Base-by-base conservation (phyloP, 1,140 invertebrate genomes). In the Idris sp. region DNA sequence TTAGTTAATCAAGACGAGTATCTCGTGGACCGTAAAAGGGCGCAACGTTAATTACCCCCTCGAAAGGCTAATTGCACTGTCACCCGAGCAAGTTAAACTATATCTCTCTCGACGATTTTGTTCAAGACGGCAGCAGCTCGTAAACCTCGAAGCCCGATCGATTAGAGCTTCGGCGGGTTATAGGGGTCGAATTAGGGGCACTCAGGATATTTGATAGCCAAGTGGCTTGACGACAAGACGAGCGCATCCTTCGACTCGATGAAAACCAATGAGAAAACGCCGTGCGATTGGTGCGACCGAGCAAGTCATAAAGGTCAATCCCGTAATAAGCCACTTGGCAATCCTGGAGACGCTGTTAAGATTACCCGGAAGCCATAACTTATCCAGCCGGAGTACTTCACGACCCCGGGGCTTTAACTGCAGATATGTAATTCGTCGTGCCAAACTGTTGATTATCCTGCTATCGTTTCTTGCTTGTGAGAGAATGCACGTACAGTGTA, bases 201-300 rank as follows among this genome's bases (percentile, higher is more conserved):
- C 81, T 84, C 79, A 74, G 81, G 81, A 84, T 85, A 86, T 85
- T 83, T 83, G 81, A 83, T 81, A 59, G 44, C 69, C 65, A 49
- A 74, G 54, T 67, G 53, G 41, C 53, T 69, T 41, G 67, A 68
- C 53, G 72, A 77, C 76, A 77, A 71, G 67, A 74, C 61, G 65
- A 67, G 65, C 59, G 65, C 65, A 69, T 68, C 54, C 69, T 65
- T 54, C 44, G 53, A 75, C 43, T 59, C 56, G 73, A 69, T 72
- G 68, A 64, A 72, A 73, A 76, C 76, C 69, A 77, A 64, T 74
- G 65, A 74, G 54, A 36, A 65, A 61, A 36, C 65, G 75, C 36
- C 64, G 64, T 51, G 71, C 71, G 71, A 74, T 74, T 74, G 61
- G 44, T 35, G 53, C 44, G 31, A 74, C 65, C 65, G 56, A 73